Evolutionary conservation across 92 coral and sea anemone species (phyloP).

Genomic region (Epizoanthus ramosus): DNA sequence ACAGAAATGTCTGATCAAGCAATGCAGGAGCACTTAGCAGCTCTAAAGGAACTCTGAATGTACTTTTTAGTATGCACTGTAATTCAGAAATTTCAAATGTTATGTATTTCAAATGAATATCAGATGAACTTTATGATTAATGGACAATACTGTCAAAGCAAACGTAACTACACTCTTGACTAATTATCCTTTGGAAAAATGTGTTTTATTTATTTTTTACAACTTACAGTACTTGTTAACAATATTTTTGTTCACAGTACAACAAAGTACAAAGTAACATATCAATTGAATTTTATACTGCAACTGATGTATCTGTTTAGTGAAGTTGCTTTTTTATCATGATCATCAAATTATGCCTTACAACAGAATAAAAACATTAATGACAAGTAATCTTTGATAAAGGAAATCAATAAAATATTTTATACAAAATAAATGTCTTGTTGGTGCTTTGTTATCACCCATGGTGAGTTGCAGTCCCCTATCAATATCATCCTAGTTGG

Average conservation of each 20-base stretch:
- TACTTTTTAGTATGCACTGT: background rate
- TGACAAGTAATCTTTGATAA: slow-evolving; percentile 3
- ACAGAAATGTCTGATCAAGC: slow-evolving; percentile 67
- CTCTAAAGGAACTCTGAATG: slow-evolving; percentile 77
- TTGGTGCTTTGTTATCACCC: too few relatives aligned
- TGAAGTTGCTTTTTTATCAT: too few relatives aligned
- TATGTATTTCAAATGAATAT: background rate
- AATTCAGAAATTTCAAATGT: background rate
- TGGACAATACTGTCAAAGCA: background rate
- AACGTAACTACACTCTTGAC: background rate
- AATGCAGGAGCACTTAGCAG: slow-evolving; percentile 70
- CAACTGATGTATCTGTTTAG: too few relatives aligned
- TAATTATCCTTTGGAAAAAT: background rate
- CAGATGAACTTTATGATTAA: background rate
- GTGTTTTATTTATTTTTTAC: too few relatives aligned
- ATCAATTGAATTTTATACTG: too few relatives aligned
- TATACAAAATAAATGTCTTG: too few relatives aligned
- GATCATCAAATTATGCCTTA: background rate
- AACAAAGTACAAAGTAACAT: too few relatives aligned
- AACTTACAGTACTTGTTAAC: too few relatives aligned
- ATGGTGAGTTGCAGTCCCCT: too few relatives aligned
- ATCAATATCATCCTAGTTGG: too few relatives aligned
- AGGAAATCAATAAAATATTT: background rate
- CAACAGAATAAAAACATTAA: background rate
- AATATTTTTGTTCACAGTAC: too few relatives aligned